These are phyloP conservation scores for Holotrichia oblita DNA, from an alignment of 1,140 invertebrate species.

Conservation along the genomic window DNA sequence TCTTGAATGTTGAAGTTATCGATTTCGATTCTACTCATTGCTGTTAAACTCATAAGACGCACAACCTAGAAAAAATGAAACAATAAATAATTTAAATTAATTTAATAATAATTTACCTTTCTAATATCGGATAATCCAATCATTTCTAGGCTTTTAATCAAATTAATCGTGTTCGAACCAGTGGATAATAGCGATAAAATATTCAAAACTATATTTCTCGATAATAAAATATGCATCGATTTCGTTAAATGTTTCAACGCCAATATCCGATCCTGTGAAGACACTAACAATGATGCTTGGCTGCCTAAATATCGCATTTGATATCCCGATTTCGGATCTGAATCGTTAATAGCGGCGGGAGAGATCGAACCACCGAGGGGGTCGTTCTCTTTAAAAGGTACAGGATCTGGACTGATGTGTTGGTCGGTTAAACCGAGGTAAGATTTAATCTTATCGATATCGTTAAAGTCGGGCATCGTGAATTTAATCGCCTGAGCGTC, in stretches of 20 bases:
- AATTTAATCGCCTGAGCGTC: conserved; percentile 53
- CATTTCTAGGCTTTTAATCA: conserved; percentile 66
- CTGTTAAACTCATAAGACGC: conserved; percentile 71
- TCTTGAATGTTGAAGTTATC: conserved; percentile 40
- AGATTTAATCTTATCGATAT: conserved; percentile 52
- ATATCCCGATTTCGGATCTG: conserved; percentile 47
- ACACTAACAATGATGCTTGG: conserved; percentile 63
- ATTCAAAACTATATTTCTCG: conserved; percentile 67
- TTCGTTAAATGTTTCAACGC: conserved; percentile 65
- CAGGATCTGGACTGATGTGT: conserved; percentile 59
- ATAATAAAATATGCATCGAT: conserved; percentile 66
- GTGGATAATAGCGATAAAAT: conserved; percentile 66
- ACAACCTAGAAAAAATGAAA: conserved; percentile 63
- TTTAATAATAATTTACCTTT: neutral
- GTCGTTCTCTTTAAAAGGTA: conserved; percentile 62
- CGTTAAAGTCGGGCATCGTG: conserved; percentile 50
- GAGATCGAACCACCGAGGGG: conserved; percentile 66
- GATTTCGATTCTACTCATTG: conserved; percentile 65
- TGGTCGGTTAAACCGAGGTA: conserved; percentile 51
- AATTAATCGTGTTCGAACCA: conserved; percentile 62
- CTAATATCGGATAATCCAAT: conserved; percentile 71
- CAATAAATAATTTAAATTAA: neutral
- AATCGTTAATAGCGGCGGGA: conserved; percentile 53
- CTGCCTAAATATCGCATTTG: conserved; percentile 60
- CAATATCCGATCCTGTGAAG: conserved; percentile 63